Base-by-base conservation (phyloP, 2,888 invertebrate genomes). In the Prosapia bicincta region DNA sequence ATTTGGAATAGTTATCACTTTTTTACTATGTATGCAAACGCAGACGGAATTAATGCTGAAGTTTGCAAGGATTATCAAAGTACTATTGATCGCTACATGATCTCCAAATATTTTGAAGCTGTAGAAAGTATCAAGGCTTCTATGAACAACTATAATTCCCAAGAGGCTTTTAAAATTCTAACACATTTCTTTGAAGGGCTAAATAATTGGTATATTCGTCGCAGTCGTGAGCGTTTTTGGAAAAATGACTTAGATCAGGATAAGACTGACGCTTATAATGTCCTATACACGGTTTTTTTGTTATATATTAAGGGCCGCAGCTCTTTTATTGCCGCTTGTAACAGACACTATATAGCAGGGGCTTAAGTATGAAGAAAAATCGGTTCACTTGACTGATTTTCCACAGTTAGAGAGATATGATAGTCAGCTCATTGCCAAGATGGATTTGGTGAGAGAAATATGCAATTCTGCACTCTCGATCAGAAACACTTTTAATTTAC, bases 391-490 rank as follows among this genome's bases (percentile, higher is more conserved):
- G 65, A 26, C 71, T 7, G 28, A 65, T 25, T 71, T 71, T 65
- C 71, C 71, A n/a, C 10, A 26, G 20, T 10, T 71, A 9, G 28
- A 23, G 6, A 6, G 10, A n/a, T 13, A 26, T 65, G 38, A 65
- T 9, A 65, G 23, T 65, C 23, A 13, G 25, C 26, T 71, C 28
- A 24, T 43, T 25, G 65, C n/a, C 26, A 25, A 71, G 66, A 71
- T 71, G 71, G 71, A 71, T 38, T 71, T 71, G 10, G 25, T 30
- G 15, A 71, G 71, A n/a, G 23, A 28, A n/a, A 71, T 71, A 10
- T 71, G 71, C 43, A 71, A 71, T 71, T 28, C 71, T 10, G 71
- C 65, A n/a, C 54, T 71, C 65, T 71, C 71, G n/a, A 26, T 43
- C 5, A 71, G 71, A 26, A 71, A 71, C 20, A 54, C 26, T 20